Conservation (phyloP, 1,140 invertebrate genomes). For the Lasioglossum albipes region DNA sequence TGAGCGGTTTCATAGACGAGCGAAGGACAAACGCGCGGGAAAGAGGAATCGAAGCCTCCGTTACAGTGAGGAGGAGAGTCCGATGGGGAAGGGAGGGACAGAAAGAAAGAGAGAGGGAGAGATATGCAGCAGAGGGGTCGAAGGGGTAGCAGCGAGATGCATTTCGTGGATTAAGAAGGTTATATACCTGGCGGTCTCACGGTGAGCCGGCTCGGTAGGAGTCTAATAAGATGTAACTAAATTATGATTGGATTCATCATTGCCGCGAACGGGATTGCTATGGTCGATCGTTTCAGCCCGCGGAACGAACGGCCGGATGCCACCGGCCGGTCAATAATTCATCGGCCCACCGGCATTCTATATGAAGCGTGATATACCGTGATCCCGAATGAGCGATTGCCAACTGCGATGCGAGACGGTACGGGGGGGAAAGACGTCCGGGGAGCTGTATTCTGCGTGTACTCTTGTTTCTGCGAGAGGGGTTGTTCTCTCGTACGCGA, state of each 20-base stretch:
- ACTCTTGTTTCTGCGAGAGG: slow-evolving; percentile 49
- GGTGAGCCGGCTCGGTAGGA: slow-evolving; percentile 77
- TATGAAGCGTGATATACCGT: slow-evolving; percentile 78
- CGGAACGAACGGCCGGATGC: slow-evolving; percentile 46
- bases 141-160: slow-evolving; percentile 68
- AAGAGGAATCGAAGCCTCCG: slow-evolving; percentile 51
- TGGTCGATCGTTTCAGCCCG: slow-evolving; percentile 70
- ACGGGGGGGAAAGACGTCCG: slow-evolving; percentile 25
- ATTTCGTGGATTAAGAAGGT: slow-evolving; percentile 78
- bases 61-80: slow-evolving; percentile 10
- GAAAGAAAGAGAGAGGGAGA: not conserved
- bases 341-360: slow-evolving; percentile 68
- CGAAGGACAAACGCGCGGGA: slow-evolving; percentile 41
- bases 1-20: slow-evolving; percentile 41
- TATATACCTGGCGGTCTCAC: slow-evolving; percentile 76
- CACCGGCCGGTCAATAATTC: slow-evolving; percentile 72
- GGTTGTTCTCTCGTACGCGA: slow-evolving; percentile 9
- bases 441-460: slow-evolving; percentile 43
- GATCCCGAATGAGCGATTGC: slow-evolving; percentile 77
- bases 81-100: not conserved
- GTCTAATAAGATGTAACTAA: slow-evolving; percentile 80
- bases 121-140: slow-evolving; percentile 1
- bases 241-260: slow-evolving; percentile 80
- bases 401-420: slow-evolving; percentile 66
- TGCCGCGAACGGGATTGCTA: slow-evolving; percentile 74